Conservation (phyloP, 2,888 invertebrate genomes). For the Stictocephala bisonia region DNA sequence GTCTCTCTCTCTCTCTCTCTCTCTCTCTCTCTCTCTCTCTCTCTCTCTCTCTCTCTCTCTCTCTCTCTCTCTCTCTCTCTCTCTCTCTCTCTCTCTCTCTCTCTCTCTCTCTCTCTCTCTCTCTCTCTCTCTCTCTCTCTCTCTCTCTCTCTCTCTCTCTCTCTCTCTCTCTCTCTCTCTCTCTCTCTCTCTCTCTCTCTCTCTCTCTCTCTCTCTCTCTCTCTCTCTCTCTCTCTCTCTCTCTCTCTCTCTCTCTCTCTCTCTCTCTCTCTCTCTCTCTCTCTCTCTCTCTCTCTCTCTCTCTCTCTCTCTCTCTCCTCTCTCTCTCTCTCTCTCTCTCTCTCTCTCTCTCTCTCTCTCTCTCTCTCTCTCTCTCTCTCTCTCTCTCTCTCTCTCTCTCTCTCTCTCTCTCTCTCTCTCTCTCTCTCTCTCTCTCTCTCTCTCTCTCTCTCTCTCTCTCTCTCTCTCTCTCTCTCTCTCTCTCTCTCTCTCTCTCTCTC, state of each 20-base stretch:
- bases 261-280: not conserved
- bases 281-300: not conserved
- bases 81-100: conserved; percentile 12
- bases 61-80: conserved; percentile 14
- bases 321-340: not conserved
- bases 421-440: not conserved
- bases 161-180: conserved; percentile 15
- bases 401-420: not conserved
- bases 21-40: conserved; percentile 11
- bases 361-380: not conserved
- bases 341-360: not conserved
- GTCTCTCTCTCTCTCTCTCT: no score
- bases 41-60: conserved; percentile 12
- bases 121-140: conserved; percentile 16
- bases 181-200: conserved; percentile 11
- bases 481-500: not conserved
- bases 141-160: conserved; percentile 15
- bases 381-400: not conserved
- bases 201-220: conserved; percentile 11
- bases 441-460: not conserved
- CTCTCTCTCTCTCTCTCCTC: not conserved
- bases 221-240: not conserved
- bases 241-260: not conserved
- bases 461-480: not conserved
- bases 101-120: conserved; percentile 6